Evolutionary conservation across 2,797 vertebrate species (phyloP), one percentile per base, ranked within the genome.

Genomic region (Enteromius trimaculatus): DNA sequence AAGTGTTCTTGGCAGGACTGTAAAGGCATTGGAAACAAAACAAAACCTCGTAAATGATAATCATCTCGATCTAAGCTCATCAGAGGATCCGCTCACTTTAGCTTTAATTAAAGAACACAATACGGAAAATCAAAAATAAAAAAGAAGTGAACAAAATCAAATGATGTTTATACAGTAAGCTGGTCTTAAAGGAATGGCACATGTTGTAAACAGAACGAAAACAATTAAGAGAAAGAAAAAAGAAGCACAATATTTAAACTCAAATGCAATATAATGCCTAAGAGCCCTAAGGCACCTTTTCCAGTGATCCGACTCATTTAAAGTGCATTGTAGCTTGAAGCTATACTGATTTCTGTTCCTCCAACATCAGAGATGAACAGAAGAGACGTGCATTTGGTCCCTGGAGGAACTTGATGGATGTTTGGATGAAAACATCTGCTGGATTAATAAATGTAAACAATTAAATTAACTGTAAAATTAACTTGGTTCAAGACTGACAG

Each of bases 311-410:
- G 60, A 75, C 71, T 75, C n/a, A 39, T 65, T 37, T 82, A 82
- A 82, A 82, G 81, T 82, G 81, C 81, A 82, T 39, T 64, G 34
- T 55, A 42, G 42, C 71, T 6, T 29, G 23, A 42, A 60, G 66
- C 66, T 60, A 29, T 34, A 60, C 68, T 49, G 79, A 74, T 17
- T 37, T 49, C 68, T 21, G 49, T 19, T 70, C 42, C 3, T 17
- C 53, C 31, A 23, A 0, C 1, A 23, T 76, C 51, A 39, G 21
- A 75, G 51, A 75, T 14, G 19, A 31, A 23, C 47, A 55, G 19
- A 55, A n/a, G 10, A 55, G 6, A 72, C 17, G 17, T 3, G 26
- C 47, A 31, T 34, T 74, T 11, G 47, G 26, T 29, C 71, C 29
- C 71, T 34, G 21, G 11, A 55, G 49, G 11, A 55, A 58, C 53